Base-by-base conservation (phyloP, 2,888 invertebrate genomes). In the Rapana venosa region DNA sequence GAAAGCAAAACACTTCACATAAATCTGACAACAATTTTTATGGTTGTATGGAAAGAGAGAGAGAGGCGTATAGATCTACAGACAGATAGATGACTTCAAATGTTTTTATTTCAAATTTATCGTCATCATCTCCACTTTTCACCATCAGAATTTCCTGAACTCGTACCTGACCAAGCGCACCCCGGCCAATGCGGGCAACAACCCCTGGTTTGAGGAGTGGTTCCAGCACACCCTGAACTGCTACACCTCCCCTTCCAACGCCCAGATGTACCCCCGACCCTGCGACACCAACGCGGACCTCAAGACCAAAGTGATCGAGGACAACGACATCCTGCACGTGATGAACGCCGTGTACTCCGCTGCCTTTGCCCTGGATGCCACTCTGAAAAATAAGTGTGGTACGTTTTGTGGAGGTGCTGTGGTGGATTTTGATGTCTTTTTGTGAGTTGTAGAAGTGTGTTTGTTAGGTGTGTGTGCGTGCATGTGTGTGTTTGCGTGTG, bases 131-230 rank as follows among this genome's bases (percentile, higher is more conserved):
- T 6, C 26, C 66, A 36, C 66, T 0, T 5, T 32, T 87, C 58
- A 36, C 13, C 15, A 95, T 95, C 91, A 92, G 90, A 88, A 74
- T 35, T 95, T 95, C 92, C 32, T 86, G 66, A 94, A 95, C 88
- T 84, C 90, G 5, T 95, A 95, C 91, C 92, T 95, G 35, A 91
- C 92, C 47, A 91, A 91, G 20, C 95, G 94, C 90, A 93, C 92
- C 15, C 93, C 94, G 35, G 92, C 93, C 35, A 95, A 93, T 90
- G 93, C 96, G 81, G 93, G 93, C 4, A 94, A 95, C 84, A 96
- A 96, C 92, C 96, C 96, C 0, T 96, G 96, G 96, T 96, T 96
- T 93, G 93, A 94, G 8, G 96, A 96, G 89, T 96, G 95, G 92
- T 96, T 96, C 94, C 95, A 96, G 92, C 93, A 95, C 74, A 94